Conservation (phyloP, 2,113 vertebrate species). For the Ascaphus truei region DNA sequence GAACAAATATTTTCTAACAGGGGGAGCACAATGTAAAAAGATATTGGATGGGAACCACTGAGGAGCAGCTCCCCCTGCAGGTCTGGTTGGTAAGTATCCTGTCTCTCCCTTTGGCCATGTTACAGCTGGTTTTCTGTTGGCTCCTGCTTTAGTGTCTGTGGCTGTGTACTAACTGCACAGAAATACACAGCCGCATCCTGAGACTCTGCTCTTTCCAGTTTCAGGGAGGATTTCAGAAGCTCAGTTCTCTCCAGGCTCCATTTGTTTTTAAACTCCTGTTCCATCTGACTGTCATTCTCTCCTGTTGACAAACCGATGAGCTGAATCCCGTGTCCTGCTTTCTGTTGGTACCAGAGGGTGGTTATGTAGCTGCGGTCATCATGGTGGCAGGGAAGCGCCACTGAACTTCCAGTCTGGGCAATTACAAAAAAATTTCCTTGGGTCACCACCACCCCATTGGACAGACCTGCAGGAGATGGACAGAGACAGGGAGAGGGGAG, state of each 20-base stretch:
- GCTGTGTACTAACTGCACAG: constrained; percentile 1
- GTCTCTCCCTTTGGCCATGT: no score
- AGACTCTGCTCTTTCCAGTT: not conserved
- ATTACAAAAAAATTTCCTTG: no score
- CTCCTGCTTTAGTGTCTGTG: not conserved
- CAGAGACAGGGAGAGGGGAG: no score
- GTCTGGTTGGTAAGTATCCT: not conserved
- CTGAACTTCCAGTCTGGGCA: no score
- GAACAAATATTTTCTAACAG: no score
- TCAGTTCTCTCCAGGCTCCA: not conserved
- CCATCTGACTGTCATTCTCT: no score
- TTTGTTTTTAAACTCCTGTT: not conserved
- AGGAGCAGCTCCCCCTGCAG: not conserved
- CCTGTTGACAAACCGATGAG: no score
- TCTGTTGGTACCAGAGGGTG: not conserved
- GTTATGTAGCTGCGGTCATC: not conserved
- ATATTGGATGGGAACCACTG: no score
- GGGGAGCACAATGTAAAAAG: no score
- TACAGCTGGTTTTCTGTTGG: not conserved
- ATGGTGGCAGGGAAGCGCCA: not conserved
- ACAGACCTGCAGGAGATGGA: no score
- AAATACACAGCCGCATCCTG: constrained; percentile 3
- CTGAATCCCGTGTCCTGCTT: not conserved
- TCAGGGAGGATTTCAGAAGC: not conserved
- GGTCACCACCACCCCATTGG: no score